Evolutionary conservation across 2,888 invertebrate species (phyloP), one percentile per base, ranked within the genome.

Genomic region (Drosophila affinis): DNA sequence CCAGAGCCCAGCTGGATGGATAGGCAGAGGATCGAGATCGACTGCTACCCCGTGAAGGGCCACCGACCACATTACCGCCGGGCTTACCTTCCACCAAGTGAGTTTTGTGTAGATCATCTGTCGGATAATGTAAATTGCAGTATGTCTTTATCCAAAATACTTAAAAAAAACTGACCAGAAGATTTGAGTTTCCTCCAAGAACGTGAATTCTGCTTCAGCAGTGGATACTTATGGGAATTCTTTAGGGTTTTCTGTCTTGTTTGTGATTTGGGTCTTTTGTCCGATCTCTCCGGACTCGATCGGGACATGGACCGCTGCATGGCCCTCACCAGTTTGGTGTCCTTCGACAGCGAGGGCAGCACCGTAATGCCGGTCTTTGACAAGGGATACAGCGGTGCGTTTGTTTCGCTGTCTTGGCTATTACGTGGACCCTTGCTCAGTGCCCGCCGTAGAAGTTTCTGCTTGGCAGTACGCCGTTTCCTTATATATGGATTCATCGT

Each of bases 1-100:
- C 56, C 2, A 62, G 34, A 0, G 72, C 74, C 83, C 83, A 83
- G 9, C 55, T 78, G 9, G 87, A 87, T 2, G 83, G 83, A 62
- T 83, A 83, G 14, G 60, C 53, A 5, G 53, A 18, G 3, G 74
- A 27, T 3, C 52, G 54, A 1, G 75, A 75, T 27, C 75, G 57
- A 5, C 46, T 44, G 44, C 88, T 86, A 34, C 61, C 70, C 21
- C 70, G 44, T 2, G 81, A 86, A 17, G 55, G 62, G 3, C 27
- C 48, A 0, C 29, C 9, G 12, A 4, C 62, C 0, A 77, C 17
- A 24, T 67, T 76, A n/a, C 48, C 55, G 0, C 39, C 67, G 1
- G 73, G 77, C 10, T 24, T 45, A 0, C 21, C 44, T 1, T 29
- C 82, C 82, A 18, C 3, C 10, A 49, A 54, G 10, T 39, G 39